Evolutionary conservation across 2,888 invertebrate species (phyloP).

Genomic region (Bembecia ichneumoniformis): DNA sequence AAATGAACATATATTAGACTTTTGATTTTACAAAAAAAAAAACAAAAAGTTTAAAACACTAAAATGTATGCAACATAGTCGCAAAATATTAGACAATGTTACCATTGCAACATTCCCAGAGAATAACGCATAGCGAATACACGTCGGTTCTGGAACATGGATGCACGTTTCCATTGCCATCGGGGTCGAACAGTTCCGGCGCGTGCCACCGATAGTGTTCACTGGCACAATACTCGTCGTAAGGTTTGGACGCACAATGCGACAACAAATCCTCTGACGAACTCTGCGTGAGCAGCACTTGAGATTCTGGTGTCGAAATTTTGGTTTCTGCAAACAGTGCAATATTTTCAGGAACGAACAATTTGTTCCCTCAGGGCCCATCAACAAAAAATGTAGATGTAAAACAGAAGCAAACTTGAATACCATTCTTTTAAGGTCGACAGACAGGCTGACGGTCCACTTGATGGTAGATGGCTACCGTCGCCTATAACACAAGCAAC

Average conservation of each 20-base stretch:
- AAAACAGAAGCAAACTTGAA: too few species aligned
- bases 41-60: too few species aligned
- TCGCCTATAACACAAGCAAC: too few species aligned
- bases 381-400: too few species aligned
- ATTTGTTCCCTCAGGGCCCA: too few species aligned
- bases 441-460: too few species aligned
- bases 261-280: constrained; percentile 43
- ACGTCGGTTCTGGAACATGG: constrained; percentile 54
- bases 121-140: constrained; percentile 48
- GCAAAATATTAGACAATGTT: constrained; percentile 6
- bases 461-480: too few species aligned
- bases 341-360: too few species aligned
- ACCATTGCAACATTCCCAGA: constrained; percentile 67
- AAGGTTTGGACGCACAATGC: constrained; percentile 34
- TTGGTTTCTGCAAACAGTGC: constrained; percentile 3
- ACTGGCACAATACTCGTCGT: constrained; percentile 28
- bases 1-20: too few species aligned
- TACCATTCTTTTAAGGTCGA: too few species aligned
- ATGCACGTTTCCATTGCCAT: constrained; percentile 38
- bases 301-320: constrained; percentile 29
- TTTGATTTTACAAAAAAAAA: too few species aligned
- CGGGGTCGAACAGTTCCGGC: constrained; percentile 52
- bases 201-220: constrained; percentile 55
- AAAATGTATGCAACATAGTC: too few species aligned
- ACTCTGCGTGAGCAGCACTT: constrained; percentile 43